Conservation (phyloP, 1,140 invertebrate genomes). For the Scaptodrosophila lebanonensis region DNA sequence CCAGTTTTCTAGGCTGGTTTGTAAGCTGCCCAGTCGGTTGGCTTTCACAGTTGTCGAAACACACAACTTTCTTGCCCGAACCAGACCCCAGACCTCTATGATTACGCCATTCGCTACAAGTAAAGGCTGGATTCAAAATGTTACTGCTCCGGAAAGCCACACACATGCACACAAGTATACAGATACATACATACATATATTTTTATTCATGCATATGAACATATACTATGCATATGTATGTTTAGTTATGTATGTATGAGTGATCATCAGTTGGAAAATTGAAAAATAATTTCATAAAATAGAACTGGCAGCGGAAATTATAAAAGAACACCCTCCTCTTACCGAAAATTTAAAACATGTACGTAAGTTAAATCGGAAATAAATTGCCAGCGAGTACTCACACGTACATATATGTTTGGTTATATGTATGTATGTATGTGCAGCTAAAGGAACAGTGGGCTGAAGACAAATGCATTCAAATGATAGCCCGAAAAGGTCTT, state of each 20-base stretch:
- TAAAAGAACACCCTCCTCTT: too few species aligned
- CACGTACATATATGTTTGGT: not conserved
- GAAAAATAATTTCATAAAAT: conserved; percentile 47
- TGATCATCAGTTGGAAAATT: conserved; percentile 36
- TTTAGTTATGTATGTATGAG: not conserved
- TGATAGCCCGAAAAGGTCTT: not conserved
- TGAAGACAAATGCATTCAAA: not conserved
- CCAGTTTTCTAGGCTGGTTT: conserved; percentile 49
- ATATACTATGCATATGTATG: conserved; percentile 7
- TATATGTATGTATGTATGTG: not conserved
- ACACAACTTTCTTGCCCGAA: conserved; percentile 20
- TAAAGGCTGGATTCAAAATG: too few species aligned
- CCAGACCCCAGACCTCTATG: not conserved
- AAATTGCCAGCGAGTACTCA: conserved; percentile 21
- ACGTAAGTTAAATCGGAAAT: conserved; percentile 46
- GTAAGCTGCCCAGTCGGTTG: conserved; percentile 32
- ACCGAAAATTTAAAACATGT: conserved; percentile 17
- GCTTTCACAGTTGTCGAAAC: conserved; percentile 25
- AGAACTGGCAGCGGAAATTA: conserved; percentile 58
- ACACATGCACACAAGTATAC: too few species aligned
- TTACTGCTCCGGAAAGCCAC: too few species aligned
- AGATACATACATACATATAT: too few species aligned
- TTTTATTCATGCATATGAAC: not conserved
- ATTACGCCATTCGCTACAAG: too few species aligned
- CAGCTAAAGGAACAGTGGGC: not conserved